Percentiles rank a stretch among this genome's conserved stretches.
phyloP scores from a whole-genome alignment of 2,888 invertebrate species.

The Eumerus sabulonum region DNA sequence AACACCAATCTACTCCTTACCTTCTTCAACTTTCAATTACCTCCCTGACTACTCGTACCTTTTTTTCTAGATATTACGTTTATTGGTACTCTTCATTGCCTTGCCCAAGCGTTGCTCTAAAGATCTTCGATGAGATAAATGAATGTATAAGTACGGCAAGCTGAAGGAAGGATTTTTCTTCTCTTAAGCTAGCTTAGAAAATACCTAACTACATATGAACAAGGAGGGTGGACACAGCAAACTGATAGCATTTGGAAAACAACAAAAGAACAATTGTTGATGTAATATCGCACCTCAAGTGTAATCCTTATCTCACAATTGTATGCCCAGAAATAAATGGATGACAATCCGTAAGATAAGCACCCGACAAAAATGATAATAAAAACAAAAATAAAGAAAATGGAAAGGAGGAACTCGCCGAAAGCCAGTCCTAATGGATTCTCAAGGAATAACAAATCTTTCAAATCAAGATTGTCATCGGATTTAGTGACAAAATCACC shows the following conservation, averaged over 20 bases:
- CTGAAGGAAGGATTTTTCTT: conserved; percentile 29
- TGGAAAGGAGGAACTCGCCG: background rate
- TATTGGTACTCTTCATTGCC: background rate
- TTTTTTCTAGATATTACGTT: background rate
- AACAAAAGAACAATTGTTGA: conserved; percentile 56
- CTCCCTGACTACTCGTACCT: conserved; percentile 8
- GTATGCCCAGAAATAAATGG: conserved; percentile 56
- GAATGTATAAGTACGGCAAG: conserved; percentile 8
- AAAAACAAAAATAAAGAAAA: background rate
- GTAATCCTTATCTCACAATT: conserved; percentile 73
- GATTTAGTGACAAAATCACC: conserved; percentile 32
- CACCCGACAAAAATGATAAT: conserved; percentile 64
- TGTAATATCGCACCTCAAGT: conserved; percentile 70
- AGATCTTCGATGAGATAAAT: conserved; percentile 25
- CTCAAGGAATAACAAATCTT: conserved; percentile 26
- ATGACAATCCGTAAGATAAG: conserved; percentile 67
- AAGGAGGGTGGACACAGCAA: conserved; percentile 5
- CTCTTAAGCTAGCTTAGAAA: conserved; percentile 36
- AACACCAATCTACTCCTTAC: conserved; percentile 34
- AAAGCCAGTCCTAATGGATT: conserved; percentile 44
- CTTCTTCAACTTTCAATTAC: conserved; percentile 51
- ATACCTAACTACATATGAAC: background rate
- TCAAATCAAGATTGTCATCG: conserved; percentile 38
- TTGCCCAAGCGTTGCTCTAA: conserved; percentile 25
- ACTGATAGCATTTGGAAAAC: conserved; percentile 26